Conservation (phyloP, 2,797 vertebrate species). For the Melanogrammus aeglefinus region DNA sequence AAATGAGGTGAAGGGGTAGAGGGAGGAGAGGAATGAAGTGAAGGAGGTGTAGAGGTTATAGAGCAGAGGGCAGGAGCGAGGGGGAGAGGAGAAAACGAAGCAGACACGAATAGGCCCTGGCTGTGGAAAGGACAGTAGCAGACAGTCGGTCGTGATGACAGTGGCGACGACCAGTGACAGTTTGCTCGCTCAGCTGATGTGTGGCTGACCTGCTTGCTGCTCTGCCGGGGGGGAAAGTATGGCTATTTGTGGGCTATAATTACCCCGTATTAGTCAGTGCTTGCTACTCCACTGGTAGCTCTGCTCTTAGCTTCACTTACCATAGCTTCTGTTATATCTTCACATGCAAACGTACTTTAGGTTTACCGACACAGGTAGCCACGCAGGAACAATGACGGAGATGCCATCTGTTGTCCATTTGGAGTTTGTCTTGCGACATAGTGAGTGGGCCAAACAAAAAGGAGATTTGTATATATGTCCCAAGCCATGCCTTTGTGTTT, state of each 20-base stretch:
- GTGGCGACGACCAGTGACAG: slow-evolving; percentile 21
- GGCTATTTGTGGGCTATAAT: slow-evolving; percentile 38
- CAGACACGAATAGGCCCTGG: slow-evolving; percentile 34
- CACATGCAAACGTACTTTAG: slow-evolving; percentile 2
- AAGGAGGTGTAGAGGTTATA: too few relatives aligned
- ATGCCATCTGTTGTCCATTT: too few relatives aligned
- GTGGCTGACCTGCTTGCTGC: slow-evolving; percentile 41
- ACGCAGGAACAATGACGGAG: too few relatives aligned
- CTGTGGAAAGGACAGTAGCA: slow-evolving; percentile 28
- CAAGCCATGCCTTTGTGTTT: too few relatives aligned
- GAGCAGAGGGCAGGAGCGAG: too few relatives aligned
- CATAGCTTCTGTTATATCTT: slow-evolving; percentile 9
- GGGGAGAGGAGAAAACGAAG: too few relatives aligned
- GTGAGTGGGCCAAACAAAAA: too few relatives aligned
- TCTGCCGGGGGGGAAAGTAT: slow-evolving; percentile 34
- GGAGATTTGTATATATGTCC: too few relatives aligned
- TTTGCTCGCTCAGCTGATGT: slow-evolving; percentile 55
- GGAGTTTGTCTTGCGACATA: too few relatives aligned
- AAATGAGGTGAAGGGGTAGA: too few relatives aligned
- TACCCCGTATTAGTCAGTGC: slow-evolving; percentile 29
- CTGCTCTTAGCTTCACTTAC: slow-evolving; percentile 1
- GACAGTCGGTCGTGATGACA: slow-evolving; percentile 52
- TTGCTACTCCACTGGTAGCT: slow-evolving; percentile 29
- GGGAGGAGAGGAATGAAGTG: too few relatives aligned
- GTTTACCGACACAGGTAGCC: too few relatives aligned